Base-by-base conservation (phyloP, 2,797 vertebrate genomes). In the Notoglanidium macrostoma region DNA sequence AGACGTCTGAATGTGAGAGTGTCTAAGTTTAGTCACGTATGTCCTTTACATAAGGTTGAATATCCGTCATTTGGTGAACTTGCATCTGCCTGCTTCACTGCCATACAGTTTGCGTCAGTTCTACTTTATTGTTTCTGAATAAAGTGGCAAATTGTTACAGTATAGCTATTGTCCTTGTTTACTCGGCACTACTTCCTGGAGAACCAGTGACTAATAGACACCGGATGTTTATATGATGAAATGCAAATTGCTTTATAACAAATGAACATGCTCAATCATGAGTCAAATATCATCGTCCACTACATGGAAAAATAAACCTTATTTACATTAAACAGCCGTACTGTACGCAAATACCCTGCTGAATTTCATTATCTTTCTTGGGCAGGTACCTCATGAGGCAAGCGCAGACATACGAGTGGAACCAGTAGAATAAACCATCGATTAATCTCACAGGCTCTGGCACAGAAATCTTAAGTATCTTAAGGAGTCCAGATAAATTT, bases 21-120 rank as follows among this genome's bases (percentile, higher is more conserved):
- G 73, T 94, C 92, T 94, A 94, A 94, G 93, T 94, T 94, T 95
- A 95, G 95, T 95, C 94, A 94, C 95, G 49, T 89, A 95, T 94
- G 95, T 94, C 89, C 92, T 85, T 87, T 90, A 78, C 86, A 91
- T 94, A 90, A 95, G 95, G 94, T 93, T 92, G 91, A 93, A 89
- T 92, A 94, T 92, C 93, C 91, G 91, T 95, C 88, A 77, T 94
- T 92, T 92, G 94, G 93, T 94, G 87, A 91, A 82, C 84, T 90
- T 92, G 95, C 93, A 92, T 95, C 94, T 95, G 95, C 95, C 96
- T 96, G 95, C 94, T 95, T 92, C 94, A 96, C 95, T 94, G 94
- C 95, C 95, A 95, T 96, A 94, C 94, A 94, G 92, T 94, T 94
- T 94, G 95, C 95, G 95, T 90, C 88, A 84, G 61, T 89, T 89